Evolutionary conservation across 1,140 invertebrate species (phyloP).

Genomic region (Capitella teleta): DNA sequence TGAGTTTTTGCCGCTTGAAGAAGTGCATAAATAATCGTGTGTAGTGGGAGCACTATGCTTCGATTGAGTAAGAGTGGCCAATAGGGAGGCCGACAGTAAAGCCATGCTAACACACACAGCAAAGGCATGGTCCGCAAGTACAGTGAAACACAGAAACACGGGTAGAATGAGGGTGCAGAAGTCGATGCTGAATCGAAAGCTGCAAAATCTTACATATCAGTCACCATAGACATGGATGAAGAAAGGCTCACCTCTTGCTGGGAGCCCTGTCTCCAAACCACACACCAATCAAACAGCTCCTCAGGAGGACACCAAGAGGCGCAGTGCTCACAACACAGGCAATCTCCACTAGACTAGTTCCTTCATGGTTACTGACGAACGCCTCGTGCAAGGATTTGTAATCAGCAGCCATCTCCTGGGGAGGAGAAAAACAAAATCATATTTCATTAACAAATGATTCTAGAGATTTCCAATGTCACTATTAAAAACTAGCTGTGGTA

Average conservation of each 20-base stretch:
- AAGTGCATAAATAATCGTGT: not conserved
- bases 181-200: not conserved
- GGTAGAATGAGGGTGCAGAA: not conserved
- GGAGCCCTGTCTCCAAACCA: not conserved
- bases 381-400: slow-evolving; percentile 27
- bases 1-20: slow-evolving; percentile 9
- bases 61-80: slow-evolving; percentile 2
- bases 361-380: slow-evolving; percentile 21
- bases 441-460: too few relatives aligned
- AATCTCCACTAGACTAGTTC: slow-evolving; percentile 5
- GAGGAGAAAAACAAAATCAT: too few relatives aligned
- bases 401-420: too few relatives aligned
- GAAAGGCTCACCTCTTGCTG: not conserved
- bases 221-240: not conserved
- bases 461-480: too few relatives aligned
- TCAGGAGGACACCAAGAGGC: slow-evolving; percentile 11
- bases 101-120: not conserved
- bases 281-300: too few relatives aligned
- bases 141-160: slow-evolving; percentile 2
- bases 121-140: not conserved
- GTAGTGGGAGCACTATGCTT: not conserved
- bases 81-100: slow-evolving; percentile 2
- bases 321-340: slow-evolving; percentile 2
- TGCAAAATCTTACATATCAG: not conserved
- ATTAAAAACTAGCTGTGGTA: too few relatives aligned